These are phyloP conservation scores for Listronotus bonariensis DNA, from an alignment of 1,140 invertebrate genomes.

Conservation along the genomic window DNA sequence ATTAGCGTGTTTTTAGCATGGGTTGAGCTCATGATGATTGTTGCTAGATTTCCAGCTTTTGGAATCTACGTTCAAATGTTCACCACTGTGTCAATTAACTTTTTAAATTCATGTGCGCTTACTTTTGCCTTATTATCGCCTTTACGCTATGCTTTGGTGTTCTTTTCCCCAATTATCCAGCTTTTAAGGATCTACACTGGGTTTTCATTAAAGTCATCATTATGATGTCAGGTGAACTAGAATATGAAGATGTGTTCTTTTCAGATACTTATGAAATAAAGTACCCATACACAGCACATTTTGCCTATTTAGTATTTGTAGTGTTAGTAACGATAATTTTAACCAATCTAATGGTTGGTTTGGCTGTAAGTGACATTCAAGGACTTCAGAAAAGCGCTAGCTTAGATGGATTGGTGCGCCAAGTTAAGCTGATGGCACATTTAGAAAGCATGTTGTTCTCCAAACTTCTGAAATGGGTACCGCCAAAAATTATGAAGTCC, in stretches of 20 bases:
- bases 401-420: conserved; percentile 76
- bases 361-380: conserved; percentile 82
- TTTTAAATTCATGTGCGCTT: conserved; percentile 81
- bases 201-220: conserved; percentile 78
- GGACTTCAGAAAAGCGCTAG: conserved; percentile 82
- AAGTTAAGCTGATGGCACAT: conserved; percentile 77
- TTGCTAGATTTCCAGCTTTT: conserved; percentile 82
- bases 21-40: conserved; percentile 81
- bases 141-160: conserved; percentile 80
- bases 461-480: conserved; percentile 68
- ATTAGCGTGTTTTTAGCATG: conserved; percentile 77
- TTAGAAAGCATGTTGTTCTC: conserved; percentile 83
- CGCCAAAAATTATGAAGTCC: conserved; percentile 65
- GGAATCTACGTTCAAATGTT: conserved; percentile 87
- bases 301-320: conserved; percentile 77
- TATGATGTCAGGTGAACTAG: conserved; percentile 87
- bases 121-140: conserved; percentile 77
- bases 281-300: conserved; percentile 73
- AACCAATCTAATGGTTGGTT: conserved; percentile 82
- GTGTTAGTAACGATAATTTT: conserved; percentile 83
- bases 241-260: conserved; percentile 84
- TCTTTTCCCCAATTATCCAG: conserved; percentile 74
- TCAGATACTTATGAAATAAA: conserved; percentile 58
- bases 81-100: conserved; percentile 80
- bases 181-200: conserved; percentile 66